phyloP scores from a whole-genome alignment of 2,113 vertebrate genomes.

The Ageneiosus marmoratus region DNA sequence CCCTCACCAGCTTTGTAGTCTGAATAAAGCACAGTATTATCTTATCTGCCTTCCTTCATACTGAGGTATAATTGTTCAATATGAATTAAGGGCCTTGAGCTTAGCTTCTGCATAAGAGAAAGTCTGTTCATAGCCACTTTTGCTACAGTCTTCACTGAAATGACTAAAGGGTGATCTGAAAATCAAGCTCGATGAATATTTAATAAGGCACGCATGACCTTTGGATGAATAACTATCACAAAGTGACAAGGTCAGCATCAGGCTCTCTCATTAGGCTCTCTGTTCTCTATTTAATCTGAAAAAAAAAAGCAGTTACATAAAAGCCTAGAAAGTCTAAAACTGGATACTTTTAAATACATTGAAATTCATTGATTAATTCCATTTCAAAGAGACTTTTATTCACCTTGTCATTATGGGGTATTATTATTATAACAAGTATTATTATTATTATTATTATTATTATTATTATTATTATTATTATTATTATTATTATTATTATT shows the following conservation, averaged over 20 bases:
- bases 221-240: conserved; percentile 12
- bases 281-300: background rate
- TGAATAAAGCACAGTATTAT: background rate
- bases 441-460: too few relatives aligned
- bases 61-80: background rate
- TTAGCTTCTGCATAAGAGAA: background rate
- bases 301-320: background rate
- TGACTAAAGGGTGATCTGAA: background rate
- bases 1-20: background rate
- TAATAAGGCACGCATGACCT: background rate
- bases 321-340: too few relatives aligned
- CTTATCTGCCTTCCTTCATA: background rate
- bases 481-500: too few relatives aligned
- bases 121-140: background rate
- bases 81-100: background rate
- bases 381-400: too few relatives aligned
- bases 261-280: too few relatives aligned
- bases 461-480: too few relatives aligned
- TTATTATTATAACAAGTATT: too few relatives aligned
- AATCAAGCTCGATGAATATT: conserved; percentile 13
- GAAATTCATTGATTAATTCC: too few relatives aligned
- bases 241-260: conserved; percentile 20
- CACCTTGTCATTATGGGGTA: too few relatives aligned
- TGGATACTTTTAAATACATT: too few relatives aligned
- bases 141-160: background rate